phyloP scores from a whole-genome alignment of 2,113 vertebrate species.

The Neodontobutis hainanensis region DNA sequence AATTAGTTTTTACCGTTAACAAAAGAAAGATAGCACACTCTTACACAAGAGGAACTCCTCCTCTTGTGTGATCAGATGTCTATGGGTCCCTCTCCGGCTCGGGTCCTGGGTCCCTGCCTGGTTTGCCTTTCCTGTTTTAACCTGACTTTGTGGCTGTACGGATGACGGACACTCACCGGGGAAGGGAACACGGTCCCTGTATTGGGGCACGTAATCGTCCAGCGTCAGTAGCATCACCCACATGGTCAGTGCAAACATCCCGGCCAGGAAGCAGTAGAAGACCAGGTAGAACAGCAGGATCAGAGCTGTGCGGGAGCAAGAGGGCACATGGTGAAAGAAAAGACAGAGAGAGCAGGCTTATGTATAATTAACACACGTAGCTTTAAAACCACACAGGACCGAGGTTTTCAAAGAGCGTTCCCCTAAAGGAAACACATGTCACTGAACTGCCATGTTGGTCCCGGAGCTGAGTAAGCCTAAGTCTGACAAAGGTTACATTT shows the following conservation, averaged over 20 bases:
- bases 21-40: too few relatives aligned
- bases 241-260: slow-evolving; percentile 93
- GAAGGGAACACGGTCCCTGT: slow-evolving; percentile 87
- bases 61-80: too few relatives aligned
- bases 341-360: not conserved
- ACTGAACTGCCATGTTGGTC: not conserved
- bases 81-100: too few relatives aligned
- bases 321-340: slow-evolving; percentile 19
- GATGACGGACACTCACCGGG: slow-evolving; percentile 83
- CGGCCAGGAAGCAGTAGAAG: slow-evolving; percentile 95
- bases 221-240: slow-evolving; percentile 97
- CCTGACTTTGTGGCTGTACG: too few relatives aligned
- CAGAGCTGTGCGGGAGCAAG: slow-evolving; percentile 78
- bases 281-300: slow-evolving; percentile 95
- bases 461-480: slow-evolving; percentile 7
- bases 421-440: slow-evolving; percentile 1
- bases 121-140: not conserved
- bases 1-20: too few relatives aligned
- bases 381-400: slow-evolving; percentile 1
- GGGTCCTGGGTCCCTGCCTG: not conserved
- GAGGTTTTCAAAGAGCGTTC: not conserved
- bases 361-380: slow-evolving; percentile 31
- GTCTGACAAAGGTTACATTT: slow-evolving; percentile 4
- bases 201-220: slow-evolving; percentile 88
- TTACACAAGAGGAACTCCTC: too few relatives aligned